phyloP scores from a whole-genome alignment of 2,113 vertebrate species.

The Tachuris rubrigastra region DNA sequence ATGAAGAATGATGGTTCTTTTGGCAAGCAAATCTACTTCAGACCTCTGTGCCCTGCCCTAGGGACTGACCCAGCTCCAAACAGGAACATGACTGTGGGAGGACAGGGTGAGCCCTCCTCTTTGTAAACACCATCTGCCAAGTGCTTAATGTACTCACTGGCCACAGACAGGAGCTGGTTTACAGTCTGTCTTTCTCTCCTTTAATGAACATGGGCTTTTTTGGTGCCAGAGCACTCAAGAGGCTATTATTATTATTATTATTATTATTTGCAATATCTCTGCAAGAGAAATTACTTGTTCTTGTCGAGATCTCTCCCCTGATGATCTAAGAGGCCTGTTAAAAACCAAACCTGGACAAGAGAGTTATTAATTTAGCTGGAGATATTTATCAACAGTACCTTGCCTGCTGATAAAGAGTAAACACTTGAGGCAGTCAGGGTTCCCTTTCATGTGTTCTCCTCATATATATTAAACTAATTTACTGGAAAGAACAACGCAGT shows the following conservation, averaged over 20 bases:
- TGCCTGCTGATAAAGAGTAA: neutral
- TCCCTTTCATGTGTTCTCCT: neutral
- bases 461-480: neutral
- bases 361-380: conserved; percentile 9
- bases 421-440: neutral
- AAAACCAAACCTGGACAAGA: neutral
- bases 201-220: neutral
- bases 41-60: neutral
- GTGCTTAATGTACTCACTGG: neutral
- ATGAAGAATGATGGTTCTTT: neutral
- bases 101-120: neutral
- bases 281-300: neutral
- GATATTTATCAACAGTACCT: neutral
- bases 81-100: neutral
- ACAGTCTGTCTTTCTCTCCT: neutral
- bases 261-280: neutral
- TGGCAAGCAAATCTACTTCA: neutral
- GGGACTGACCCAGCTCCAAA: conserved; percentile 8
- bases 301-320: neutral
- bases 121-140: conserved; percentile 40
- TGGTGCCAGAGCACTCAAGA: neutral
- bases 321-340: conserved; percentile 3
- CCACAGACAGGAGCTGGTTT: neutral
- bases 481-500: neutral
- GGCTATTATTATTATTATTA: neutral